These are phyloP conservation scores for Antheraea yamamai DNA, from an alignment of 2,888 invertebrate genomes.

Conservation along the genomic window DNA sequence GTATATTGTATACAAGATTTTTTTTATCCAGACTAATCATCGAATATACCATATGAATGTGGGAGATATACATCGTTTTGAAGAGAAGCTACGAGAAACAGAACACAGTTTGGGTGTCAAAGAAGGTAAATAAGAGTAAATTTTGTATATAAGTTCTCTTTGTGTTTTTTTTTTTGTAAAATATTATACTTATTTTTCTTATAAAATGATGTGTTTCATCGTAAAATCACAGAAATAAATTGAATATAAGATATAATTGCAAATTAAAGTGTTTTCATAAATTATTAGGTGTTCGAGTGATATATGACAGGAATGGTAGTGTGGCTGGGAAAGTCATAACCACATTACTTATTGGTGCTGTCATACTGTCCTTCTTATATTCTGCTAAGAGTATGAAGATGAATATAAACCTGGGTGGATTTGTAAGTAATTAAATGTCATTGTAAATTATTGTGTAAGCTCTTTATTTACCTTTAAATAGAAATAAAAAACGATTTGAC, in stretches of 20 bases:
- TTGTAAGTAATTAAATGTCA: conserved; percentile 82
- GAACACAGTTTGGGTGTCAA: conserved; percentile 91
- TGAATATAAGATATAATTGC: background rate
- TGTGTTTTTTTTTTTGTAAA: background rate
- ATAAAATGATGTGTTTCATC: background rate
- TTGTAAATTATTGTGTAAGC: background rate
- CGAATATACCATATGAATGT: conserved; percentile 92
- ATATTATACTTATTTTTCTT: background rate
- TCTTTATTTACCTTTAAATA: background rate
- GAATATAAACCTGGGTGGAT: conserved; percentile 86
- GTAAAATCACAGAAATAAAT: background rate
- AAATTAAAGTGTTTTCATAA: conserved; percentile 1
- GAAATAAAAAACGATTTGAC: no score
- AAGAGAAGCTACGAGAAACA: conserved; percentile 93
- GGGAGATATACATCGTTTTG: conserved; percentile 92
- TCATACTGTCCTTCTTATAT: conserved; percentile 86
- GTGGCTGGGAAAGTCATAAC: conserved; percentile 87
- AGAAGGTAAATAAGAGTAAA: conserved; percentile 76
- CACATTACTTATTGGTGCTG: conserved; percentile 85
- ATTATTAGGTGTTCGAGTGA: conserved; percentile 86
- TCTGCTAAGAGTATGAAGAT: conserved; percentile 86
- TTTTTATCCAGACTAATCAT: conserved; percentile 77
- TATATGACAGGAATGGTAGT: conserved; percentile 91
- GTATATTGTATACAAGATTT: background rate
- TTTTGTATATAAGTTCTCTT: background rate